phyloP scores from a whole-genome alignment of 2,113 vertebrate genomes.

The Pyrgilauda ruficollis region DNA sequence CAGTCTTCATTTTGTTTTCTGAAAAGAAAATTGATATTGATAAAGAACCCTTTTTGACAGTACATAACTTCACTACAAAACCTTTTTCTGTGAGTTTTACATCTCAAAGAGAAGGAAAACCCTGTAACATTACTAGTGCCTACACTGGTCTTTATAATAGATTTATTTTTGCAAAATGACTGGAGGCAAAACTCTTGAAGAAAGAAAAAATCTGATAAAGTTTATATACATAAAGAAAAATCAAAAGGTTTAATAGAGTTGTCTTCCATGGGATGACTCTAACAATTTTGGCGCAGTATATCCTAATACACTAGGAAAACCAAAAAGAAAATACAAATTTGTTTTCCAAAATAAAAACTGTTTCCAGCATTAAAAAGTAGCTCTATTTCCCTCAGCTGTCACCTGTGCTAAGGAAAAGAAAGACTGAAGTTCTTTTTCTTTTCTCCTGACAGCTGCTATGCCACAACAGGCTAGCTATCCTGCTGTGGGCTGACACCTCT shows the following conservation, averaged over 20 bases:
- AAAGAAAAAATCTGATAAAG: background rate
- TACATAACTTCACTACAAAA: background rate
- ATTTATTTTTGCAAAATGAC: background rate
- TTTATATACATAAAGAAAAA: background rate
- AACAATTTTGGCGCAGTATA: background rate
- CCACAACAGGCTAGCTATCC: background rate
- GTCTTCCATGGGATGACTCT: background rate
- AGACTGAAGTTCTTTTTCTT: background rate
- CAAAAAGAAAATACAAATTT: background rate
- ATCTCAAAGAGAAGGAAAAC: background rate
- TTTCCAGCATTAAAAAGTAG: background rate
- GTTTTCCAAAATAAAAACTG: background rate
- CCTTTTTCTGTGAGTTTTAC: background rate
- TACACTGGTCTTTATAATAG: background rate
- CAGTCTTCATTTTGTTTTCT: background rate
- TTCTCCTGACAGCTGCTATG: slow-evolving; percentile 24
- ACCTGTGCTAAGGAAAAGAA: background rate
- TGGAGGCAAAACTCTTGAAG: background rate
- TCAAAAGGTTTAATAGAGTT: background rate
- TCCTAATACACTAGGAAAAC: background rate
- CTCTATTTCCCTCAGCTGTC: slow-evolving; percentile 6
- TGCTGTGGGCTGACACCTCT: background rate
- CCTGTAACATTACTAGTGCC: background rate
- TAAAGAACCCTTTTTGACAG: background rate
- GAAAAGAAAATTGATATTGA: background rate